These are phyloP conservation scores for Drosophila prostipennis DNA, from an alignment of 2,888 invertebrate genomes.

Conservation along the genomic window DNA sequence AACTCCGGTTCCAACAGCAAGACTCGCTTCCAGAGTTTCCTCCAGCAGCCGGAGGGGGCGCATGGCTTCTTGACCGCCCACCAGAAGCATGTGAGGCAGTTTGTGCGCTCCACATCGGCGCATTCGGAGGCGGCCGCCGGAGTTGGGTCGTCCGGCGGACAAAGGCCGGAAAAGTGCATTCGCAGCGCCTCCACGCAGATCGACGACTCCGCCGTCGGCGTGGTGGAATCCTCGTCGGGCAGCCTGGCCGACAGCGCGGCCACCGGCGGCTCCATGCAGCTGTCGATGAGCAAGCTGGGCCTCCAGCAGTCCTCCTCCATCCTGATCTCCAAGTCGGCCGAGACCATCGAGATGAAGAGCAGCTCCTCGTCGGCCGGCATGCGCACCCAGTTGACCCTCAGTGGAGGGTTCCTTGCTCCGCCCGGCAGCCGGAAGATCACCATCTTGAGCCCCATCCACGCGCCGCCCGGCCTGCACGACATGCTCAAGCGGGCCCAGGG, in stretches of 20 bases:
- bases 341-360: slow-evolving; percentile 84
- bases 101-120: slow-evolving; percentile 84
- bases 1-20: slow-evolving; percentile 56
- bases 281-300: slow-evolving; percentile 77
- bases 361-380: slow-evolving; percentile 79
- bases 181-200: slow-evolving; percentile 84
- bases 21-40: slow-evolving; percentile 83
- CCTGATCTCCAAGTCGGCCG: slow-evolving; percentile 84
- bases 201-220: slow-evolving; percentile 67
- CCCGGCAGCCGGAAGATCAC: slow-evolving; percentile 87
- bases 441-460: slow-evolving; percentile 91
- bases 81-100: slow-evolving; percentile 84
- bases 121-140: slow-evolving; percentile 82
- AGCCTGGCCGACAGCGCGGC: slow-evolving; percentile 7
- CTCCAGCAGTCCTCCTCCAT: slow-evolving; percentile 84
- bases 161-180: slow-evolving; percentile 82
- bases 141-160: slow-evolving; percentile 21
- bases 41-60: slow-evolving; percentile 82
- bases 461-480: slow-evolving; percentile 87
- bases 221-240: neutral
- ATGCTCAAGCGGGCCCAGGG: slow-evolving; percentile 82
- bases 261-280: slow-evolving; percentile 48
- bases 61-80: slow-evolving; percentile 83
- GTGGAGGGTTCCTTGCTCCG: slow-evolving; percentile 83
- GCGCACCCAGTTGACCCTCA: slow-evolving; percentile 83